Evolutionary conservation across 2,888 invertebrate genomes (phyloP).

Genomic region (Gortyna flavago): DNA sequence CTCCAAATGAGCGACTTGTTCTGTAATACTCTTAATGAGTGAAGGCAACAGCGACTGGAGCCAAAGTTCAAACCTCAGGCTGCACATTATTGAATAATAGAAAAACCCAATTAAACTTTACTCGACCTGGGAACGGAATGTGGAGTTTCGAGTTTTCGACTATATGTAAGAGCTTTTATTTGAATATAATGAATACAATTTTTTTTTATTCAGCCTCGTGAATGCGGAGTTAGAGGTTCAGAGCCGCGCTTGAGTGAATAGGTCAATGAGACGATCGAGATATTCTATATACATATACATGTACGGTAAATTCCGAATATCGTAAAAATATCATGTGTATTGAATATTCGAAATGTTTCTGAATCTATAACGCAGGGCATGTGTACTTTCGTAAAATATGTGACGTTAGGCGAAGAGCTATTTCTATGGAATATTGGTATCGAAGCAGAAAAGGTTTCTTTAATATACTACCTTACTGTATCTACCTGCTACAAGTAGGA

Average conservation of each 20-base stretch:
- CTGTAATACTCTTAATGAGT: conserved; percentile 8
- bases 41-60: conserved; percentile 2
- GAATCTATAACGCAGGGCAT: conserved; percentile 16
- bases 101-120: conserved; percentile 56
- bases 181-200: conserved; percentile 33
- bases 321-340: conserved; percentile 67
- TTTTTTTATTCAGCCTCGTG: conserved; percentile 12
- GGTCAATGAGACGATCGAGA: conserved; percentile 27
- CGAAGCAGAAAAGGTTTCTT: neutral
- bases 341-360: conserved; percentile 70
- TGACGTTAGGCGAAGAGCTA: conserved; percentile 20
- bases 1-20: no score
- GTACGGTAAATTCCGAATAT: conserved; percentile 54
- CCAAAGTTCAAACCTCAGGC: conserved; percentile 26
- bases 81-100: conserved; percentile 34
- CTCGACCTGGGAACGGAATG: conserved; percentile 10
- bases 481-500: neutral
- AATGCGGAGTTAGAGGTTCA: neutral
- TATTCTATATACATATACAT: conserved; percentile 27
- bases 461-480: neutral
- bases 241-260: conserved; percentile 8
- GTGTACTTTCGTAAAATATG: conserved; percentile 34
- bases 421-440: conserved; percentile 18
- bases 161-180: conserved; percentile 26
- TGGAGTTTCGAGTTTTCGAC: conserved; percentile 32